phyloP scores from a whole-genome alignment of 1,140 invertebrate genomes.

The Panagrolaimus sp. region DNA sequence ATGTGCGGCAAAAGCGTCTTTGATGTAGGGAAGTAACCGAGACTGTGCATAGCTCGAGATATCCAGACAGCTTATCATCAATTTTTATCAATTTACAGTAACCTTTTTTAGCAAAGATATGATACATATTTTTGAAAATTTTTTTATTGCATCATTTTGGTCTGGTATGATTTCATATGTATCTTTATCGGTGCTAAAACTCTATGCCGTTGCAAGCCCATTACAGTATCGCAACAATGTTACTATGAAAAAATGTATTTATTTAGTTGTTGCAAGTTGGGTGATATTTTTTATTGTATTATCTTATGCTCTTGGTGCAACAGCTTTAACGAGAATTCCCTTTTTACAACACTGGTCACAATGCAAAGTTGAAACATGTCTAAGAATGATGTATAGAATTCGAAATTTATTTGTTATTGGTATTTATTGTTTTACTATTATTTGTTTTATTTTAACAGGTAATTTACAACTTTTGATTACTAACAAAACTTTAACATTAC shows the following conservation, averaged over 20 bases:
- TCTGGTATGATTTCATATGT: conserved; percentile 49
- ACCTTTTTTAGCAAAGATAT: conserved; percentile 44
- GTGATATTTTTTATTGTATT: conserved; percentile 25
- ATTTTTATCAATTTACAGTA: too few species aligned
- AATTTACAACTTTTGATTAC: not conserved
- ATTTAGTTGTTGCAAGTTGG: conserved; percentile 35
- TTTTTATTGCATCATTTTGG: conserved; percentile 49
- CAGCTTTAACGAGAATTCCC: conserved; percentile 24
- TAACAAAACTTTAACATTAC: not conserved
- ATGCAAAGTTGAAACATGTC: conserved; percentile 31
- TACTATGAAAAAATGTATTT: conserved; percentile 46
- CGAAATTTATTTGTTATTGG: conserved; percentile 19
- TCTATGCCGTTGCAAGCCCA: conserved; percentile 45
- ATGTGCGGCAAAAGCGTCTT: too few species aligned
- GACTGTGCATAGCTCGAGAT: too few species aligned
- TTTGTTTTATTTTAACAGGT: conserved; percentile 33
- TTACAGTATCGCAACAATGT: conserved; percentile 45
- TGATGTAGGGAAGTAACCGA: too few species aligned
- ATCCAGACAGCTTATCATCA: too few species aligned
- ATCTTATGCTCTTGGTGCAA: conserved; percentile 18
- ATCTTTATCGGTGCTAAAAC: conserved; percentile 40
- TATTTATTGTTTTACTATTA: conserved; percentile 30
- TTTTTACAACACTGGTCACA: conserved; percentile 32
- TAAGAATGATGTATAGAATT: conserved; percentile 28
- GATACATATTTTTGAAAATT: conserved; percentile 40